A percentile compares a stretch with the other conserved stretches of the same genome.
Evolutionary conservation across 1,140 invertebrate species (phyloP).

Genomic region (Diorhabda carinulata): DNA sequence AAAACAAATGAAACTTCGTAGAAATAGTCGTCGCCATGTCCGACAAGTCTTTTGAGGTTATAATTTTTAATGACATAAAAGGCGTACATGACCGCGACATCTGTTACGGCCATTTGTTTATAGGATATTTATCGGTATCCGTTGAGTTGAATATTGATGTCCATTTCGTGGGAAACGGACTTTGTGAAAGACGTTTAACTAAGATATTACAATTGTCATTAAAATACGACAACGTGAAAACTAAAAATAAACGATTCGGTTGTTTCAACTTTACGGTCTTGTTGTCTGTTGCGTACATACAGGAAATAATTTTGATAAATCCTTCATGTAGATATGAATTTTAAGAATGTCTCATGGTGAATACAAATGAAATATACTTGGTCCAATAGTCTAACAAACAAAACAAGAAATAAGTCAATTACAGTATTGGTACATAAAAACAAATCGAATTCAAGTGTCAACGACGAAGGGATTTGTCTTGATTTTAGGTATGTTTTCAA

Average conservation of each 20-base stretch:
- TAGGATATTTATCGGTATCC: background rate
- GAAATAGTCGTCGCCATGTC: background rate
- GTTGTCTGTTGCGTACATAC: no score
- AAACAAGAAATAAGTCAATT: no score
- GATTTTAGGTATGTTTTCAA: no score
- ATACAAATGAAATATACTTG: no score
- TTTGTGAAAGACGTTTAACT: background rate
- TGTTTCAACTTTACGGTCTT: background rate
- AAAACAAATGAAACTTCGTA: background rate
- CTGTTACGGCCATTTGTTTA: slow-evolving; percentile 6
- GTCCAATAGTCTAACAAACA: no score
- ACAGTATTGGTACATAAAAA: no score
- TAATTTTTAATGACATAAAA: slow-evolving; percentile 3
- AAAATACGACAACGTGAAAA: background rate
- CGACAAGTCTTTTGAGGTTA: background rate
- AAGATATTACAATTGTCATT: background rate
- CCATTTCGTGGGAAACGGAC: background rate
- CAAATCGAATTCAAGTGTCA: no score
- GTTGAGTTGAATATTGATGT: slow-evolving; percentile 10
- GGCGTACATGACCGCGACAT: slow-evolving; percentile 1
- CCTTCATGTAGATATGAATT: no score
- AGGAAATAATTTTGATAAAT: no score
- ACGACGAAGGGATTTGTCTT: no score
- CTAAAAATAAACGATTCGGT: slow-evolving; percentile 1
- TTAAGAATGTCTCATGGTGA: no score